A percentile compares a stretch with the other conserved stretches of the same genome.
These are phyloP conservation scores for Lutraria lutraria DNA, from an alignment of 2,888 invertebrate genomes.

Conservation along the genomic window DNA sequence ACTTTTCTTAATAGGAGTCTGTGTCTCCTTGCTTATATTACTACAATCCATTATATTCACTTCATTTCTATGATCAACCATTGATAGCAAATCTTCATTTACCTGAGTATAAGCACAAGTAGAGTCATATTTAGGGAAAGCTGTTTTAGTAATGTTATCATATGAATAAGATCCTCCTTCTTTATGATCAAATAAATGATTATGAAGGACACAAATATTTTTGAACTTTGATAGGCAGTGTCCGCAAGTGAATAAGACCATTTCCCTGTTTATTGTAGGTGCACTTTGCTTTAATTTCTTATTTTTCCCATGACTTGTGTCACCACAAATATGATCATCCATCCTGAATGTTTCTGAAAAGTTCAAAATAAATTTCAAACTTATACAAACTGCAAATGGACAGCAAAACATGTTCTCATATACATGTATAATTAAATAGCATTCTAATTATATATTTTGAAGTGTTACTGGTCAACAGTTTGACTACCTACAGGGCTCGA, in stretches of 20 bases:
- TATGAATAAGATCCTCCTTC: slow-evolving; percentile 56
- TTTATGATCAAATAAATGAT: slow-evolving; percentile 43
- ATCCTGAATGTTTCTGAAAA: not conserved
- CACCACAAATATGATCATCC: slow-evolving; percentile 3
- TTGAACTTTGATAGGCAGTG: slow-evolving; percentile 42
- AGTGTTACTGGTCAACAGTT: too few relatives aligned
- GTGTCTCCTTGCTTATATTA: not conserved
- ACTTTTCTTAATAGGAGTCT: not conserved
- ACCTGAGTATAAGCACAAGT: slow-evolving; percentile 59
- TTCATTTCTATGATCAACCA: not conserved
- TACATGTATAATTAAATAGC: too few relatives aligned
- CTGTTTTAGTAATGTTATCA: slow-evolving; percentile 50
- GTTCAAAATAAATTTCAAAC: not conserved
- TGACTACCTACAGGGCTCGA: too few relatives aligned
- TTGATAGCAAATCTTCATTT: not conserved
- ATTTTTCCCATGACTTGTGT: not conserved
- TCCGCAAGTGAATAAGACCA: slow-evolving; percentile 50
- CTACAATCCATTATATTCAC: not conserved
- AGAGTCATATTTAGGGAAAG: slow-evolving; percentile 61
- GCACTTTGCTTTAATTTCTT: not conserved
- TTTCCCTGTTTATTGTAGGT: not conserved
- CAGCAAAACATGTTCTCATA: too few relatives aligned
- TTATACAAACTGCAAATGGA: not conserved
- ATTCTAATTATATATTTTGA: too few relatives aligned
- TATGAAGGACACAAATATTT: slow-evolving; percentile 54